Evolutionary conservation across 1,140 invertebrate species (phyloP).

Genomic region (Harpegnathos saltator): DNA sequence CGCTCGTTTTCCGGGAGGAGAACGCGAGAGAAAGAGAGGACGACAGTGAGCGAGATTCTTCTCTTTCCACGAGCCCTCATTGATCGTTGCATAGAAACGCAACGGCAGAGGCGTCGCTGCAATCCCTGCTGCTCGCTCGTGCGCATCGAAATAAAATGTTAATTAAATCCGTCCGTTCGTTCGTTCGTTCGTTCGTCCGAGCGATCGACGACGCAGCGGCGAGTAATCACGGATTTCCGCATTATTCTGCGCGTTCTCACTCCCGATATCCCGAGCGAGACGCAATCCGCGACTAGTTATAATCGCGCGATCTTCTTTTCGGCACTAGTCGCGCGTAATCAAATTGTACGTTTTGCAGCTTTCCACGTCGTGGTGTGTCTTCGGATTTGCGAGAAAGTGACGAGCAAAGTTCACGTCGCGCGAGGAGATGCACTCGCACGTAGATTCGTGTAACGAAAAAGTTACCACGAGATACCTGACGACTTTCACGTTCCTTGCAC

Average conservation of each 20-base stretch:
- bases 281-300: neutral
- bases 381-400: neutral
- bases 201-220: neutral
- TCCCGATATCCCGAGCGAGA: neutral
- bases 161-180: conserved; percentile 5
- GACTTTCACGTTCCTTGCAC: conserved; percentile 31
- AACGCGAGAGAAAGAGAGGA: neutral
- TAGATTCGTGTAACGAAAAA: too few relatives aligned
- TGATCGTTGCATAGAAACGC: neutral
- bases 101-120: neutral
- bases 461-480: too few relatives aligned
- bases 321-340: neutral
- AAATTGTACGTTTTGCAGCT: neutral
- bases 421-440: neutral
- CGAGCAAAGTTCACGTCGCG: neutral
- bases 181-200: neutral
- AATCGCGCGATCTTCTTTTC: neutral
- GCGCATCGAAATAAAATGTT: conserved; percentile 28
- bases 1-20: neutral
- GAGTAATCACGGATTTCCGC: neutral
- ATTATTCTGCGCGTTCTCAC: neutral
- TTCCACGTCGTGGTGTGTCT: neutral
- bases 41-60: neutral
- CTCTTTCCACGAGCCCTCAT: neutral
- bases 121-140: neutral